These are phyloP conservation scores for Amphipoea oculea DNA, from an alignment of 2,888 invertebrate genomes.

Conservation along the genomic window DNA sequence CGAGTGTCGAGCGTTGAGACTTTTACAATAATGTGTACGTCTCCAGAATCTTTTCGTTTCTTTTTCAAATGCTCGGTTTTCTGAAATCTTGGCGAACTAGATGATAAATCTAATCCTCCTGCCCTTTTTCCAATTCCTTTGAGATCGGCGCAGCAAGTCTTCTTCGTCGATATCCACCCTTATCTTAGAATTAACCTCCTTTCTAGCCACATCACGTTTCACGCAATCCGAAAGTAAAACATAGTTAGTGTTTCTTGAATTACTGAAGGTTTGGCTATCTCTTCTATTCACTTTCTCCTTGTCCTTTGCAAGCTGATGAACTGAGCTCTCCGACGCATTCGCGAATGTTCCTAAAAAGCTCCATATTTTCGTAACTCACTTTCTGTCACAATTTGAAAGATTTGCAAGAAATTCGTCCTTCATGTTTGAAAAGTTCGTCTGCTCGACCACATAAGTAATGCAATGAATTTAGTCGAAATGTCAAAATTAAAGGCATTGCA, in stretches of 20 bases:
- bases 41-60: not conserved
- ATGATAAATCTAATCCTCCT: not conserved
- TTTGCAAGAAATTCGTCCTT: not conserved
- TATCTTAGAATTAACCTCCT: not conserved
- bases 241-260: not conserved
- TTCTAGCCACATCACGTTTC: not conserved
- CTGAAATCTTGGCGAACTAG: not conserved
- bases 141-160: not conserved
- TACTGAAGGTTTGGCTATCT: not conserved
- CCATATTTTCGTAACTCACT: not conserved
- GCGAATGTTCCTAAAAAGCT: not conserved
- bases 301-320: not conserved
- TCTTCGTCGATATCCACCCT: not conserved
- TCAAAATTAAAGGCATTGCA: not conserved
- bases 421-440: not conserved
- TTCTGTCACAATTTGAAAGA: not conserved
- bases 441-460: not conserved
- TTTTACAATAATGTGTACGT: constrained; percentile 8
- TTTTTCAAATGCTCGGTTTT: not conserved
- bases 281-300: not conserved
- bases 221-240: not conserved
- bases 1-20: no score
- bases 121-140: not conserved
- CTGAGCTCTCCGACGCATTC: not conserved
- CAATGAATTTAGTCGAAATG: not conserved